These are phyloP conservation scores for Epinotia nisella DNA, from an alignment of 2,888 invertebrate genomes.

Conservation along the genomic window DNA sequence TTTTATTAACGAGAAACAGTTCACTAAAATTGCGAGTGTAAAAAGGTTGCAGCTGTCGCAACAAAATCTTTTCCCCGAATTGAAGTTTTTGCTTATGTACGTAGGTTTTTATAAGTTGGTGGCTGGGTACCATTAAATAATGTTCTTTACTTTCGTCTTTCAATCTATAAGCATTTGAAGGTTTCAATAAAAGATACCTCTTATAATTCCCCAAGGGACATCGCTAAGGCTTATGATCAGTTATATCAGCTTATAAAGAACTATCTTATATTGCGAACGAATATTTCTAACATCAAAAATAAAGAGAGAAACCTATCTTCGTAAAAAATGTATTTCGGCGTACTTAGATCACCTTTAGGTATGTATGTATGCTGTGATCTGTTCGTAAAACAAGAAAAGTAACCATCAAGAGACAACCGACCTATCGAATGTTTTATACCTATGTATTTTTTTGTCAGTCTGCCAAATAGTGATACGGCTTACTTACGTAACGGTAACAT, in stretches of 20 bases:
- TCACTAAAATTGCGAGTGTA: not conserved
- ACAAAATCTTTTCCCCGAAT: not conserved
- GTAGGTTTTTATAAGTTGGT: not conserved
- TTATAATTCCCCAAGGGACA: conserved; percentile 18
- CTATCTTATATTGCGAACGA: conserved; percentile 5
- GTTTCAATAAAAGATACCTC: conserved; percentile 4
- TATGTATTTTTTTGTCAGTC: too few species aligned
- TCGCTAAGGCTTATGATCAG: conserved; percentile 7
- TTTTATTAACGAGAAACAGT: not conserved
- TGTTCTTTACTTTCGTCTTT: not conserved
- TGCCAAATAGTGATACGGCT: too few species aligned
- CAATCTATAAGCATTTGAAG: not conserved
- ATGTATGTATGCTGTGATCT: not conserved
- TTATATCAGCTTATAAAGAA: conserved; percentile 14
- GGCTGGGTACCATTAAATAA: not conserved
- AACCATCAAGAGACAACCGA: not conserved
- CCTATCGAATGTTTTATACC: not conserved
- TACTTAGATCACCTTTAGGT: not conserved
- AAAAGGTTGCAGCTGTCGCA: conserved; percentile 8
- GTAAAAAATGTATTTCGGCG: not conserved
- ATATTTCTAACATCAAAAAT: not conserved
- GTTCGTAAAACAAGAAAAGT: not conserved
- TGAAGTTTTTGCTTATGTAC: not conserved
- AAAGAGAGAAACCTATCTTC: not conserved
- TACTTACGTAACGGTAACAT: not conserved